These are phyloP conservation scores for Alca torda DNA, from an alignment of 2,797 vertebrate species.

Conservation along the genomic window DNA sequence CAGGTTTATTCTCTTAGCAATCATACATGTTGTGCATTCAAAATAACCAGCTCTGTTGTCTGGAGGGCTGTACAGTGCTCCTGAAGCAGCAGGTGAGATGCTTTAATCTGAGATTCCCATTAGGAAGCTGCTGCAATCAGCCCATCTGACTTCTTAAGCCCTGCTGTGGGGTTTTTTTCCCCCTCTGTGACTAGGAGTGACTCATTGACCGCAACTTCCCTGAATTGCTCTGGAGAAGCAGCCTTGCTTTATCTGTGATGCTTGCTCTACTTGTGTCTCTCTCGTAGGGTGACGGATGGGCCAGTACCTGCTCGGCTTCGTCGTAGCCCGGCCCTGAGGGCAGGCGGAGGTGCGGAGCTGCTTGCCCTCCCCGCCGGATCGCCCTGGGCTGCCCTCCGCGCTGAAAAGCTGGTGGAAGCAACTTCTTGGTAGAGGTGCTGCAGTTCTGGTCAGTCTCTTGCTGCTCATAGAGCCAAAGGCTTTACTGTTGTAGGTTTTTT, in stretches of 20 bases:
- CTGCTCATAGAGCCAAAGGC: not conserved
- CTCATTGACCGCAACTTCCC: not conserved
- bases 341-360: not conserved
- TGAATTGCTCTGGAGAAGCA: not conserved
- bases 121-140: not conserved
- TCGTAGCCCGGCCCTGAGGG: not conserved
- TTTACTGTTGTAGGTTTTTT: not conserved
- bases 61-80: not conserved
- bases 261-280: not conserved
- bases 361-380: not conserved
- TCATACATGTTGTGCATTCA: not conserved
- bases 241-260: not conserved
- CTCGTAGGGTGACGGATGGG: not conserved
- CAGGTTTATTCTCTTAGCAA: not conserved
- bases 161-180: rapidly evolving
- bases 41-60: not conserved
- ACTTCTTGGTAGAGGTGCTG: not conserved
- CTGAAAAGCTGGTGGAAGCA: not conserved
- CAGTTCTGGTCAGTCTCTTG: not conserved
- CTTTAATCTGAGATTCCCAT: not conserved
- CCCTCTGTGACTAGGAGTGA: not conserved
- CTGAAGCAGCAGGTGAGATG: constrained; percentile 20
- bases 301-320: not conserved
- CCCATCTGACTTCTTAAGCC: not conserved
- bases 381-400: not conserved